Conservation (phyloP, 2,888 invertebrate species). For the Prosopocoilus inquinatus region DNA sequence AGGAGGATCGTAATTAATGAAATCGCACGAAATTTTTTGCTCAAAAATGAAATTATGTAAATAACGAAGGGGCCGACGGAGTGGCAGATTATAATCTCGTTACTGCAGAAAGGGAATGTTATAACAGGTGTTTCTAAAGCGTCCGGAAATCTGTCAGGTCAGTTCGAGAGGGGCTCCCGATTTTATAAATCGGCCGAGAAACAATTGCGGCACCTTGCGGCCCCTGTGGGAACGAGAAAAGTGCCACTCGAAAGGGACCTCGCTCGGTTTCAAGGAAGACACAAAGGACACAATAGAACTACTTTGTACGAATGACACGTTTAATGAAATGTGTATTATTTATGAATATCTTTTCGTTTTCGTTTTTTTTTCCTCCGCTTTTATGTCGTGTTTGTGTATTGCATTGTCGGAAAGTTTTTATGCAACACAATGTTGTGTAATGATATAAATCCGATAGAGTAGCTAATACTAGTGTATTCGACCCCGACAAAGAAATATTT, state of each 20-base stretch:
- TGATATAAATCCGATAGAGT: no score
- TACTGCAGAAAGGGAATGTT: conserved; percentile 13
- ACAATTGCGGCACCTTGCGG: conserved; percentile 2
- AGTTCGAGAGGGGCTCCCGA: not conserved
- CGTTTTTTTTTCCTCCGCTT: conserved; percentile 12
- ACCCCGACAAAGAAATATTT: no score
- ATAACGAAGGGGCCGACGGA: no score
- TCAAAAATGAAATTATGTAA: no score
- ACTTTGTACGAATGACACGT: conserved; percentile 45
- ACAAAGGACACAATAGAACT: conserved; percentile 39
- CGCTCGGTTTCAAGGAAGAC: conserved; percentile 11
- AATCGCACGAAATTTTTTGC: no score
- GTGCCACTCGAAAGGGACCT: conserved; percentile 1
- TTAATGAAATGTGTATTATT: conserved; percentile 45
- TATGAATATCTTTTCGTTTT: conserved; percentile 35
- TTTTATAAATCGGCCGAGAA: conserved; percentile 1
- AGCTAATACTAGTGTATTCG: no score
- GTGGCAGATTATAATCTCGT: conserved; percentile 15
- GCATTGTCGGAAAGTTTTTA: not conserved
- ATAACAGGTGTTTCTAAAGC: conserved; percentile 14
- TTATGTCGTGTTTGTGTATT: not conserved
- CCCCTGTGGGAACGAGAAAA: not conserved
- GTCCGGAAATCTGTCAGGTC: conserved; percentile 2
- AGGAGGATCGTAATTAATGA: no score
- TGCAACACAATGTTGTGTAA: not conserved